Evolutionary conservation across 2,113 vertebrate species (phyloP).

Genomic region (Galeopterus variegatus): DNA sequence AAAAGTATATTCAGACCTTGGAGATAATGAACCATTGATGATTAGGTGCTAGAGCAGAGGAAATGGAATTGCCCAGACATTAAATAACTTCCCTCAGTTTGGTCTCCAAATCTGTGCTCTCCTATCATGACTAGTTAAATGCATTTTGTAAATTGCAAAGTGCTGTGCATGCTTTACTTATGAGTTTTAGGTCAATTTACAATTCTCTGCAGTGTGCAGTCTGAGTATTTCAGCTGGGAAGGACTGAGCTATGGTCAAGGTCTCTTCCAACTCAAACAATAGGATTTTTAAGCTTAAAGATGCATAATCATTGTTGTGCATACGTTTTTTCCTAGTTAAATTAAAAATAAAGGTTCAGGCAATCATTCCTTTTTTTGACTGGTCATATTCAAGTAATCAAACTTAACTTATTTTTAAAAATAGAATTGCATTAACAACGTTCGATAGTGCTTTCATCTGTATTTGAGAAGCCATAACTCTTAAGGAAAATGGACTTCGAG

Average conservation of each 20-base stretch:
- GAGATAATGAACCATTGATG: neutral
- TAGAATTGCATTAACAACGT: conserved; percentile 45
- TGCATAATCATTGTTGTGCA: neutral
- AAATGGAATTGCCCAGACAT: neutral
- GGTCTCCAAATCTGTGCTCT: neutral
- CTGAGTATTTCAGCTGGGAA: neutral
- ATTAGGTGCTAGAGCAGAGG: neutral
- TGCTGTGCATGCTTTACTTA: neutral
- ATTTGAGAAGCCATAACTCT: conserved; percentile 68
- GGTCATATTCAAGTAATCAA: conserved; percentile 60
- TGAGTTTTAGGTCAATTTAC: neutral
- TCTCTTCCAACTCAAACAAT: neutral
- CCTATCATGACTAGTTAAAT: neutral
- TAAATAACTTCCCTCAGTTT: neutral
- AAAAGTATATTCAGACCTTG: neutral
- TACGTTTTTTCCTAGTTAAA: conserved; percentile 46
- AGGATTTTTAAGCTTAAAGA: conserved; percentile 31
- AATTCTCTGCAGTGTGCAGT: neutral
- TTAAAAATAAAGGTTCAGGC: conserved; percentile 49
- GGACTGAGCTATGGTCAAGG: neutral
- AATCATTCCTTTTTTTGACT: conserved; percentile 31
- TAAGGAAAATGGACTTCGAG: conserved; percentile 62
- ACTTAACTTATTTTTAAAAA: conserved; percentile 76
- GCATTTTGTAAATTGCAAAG: neutral
- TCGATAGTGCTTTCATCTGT: neutral